Percentiles rank a stretch among this genome's conserved stretches.
phyloP scores from a whole-genome alignment of 2,797 vertebrate genomes.

The Prionace glauca region DNA sequence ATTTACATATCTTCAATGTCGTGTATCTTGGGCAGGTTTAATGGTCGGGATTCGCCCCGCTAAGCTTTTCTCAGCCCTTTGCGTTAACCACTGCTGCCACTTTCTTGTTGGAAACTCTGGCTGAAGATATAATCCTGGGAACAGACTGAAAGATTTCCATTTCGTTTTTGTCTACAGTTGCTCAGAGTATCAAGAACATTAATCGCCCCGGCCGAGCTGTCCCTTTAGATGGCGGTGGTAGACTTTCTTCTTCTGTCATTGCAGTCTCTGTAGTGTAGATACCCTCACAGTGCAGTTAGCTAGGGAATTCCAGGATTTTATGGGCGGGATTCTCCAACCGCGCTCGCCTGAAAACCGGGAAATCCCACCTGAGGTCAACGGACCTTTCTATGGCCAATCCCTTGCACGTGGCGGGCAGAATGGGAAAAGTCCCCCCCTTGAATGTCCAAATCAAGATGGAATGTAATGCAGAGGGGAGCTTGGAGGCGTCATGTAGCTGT shows the following conservation, averaged over 20 bases:
- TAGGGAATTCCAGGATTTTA: background rate
- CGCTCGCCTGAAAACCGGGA: too few relatives aligned
- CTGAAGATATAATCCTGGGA: background rate
- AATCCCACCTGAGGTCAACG: too few relatives aligned
- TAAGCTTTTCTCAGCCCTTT: background rate
- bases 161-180: background rate
- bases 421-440: too few relatives aligned
- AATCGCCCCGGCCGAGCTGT: background rate
- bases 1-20: slow-evolving; percentile 38
- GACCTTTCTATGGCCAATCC: too few relatives aligned
- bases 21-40: background rate
- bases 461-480: background rate
- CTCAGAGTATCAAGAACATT: background rate
- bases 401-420: too few relatives aligned
- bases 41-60: background rate
- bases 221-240: background rate
- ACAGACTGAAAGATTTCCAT: background rate
- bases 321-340: too few relatives aligned
- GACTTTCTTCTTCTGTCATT: background rate
- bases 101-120: background rate
- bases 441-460: background rate
- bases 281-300: background rate
- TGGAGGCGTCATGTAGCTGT: background rate
- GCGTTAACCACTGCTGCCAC: background rate
- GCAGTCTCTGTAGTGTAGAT: background rate